Base-by-base conservation (phyloP, 2,113 vertebrate species). In the Megaceryle torquata region DNA sequence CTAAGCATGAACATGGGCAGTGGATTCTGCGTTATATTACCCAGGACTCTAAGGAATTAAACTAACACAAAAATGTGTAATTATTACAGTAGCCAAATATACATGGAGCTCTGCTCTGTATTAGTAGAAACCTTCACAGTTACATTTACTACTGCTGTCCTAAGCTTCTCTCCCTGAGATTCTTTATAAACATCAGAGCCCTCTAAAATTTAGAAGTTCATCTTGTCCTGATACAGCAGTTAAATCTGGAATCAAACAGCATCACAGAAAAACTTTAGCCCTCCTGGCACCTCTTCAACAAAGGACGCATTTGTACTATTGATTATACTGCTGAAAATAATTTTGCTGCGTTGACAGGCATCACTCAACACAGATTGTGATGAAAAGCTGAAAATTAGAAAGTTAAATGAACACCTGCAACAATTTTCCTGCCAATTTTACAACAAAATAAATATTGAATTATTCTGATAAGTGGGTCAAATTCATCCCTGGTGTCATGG, bases 391-490 rank as follows among this genome's bases (percentile, higher is more conserved):
- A 96, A 95, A 94, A 97, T 94, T 91, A 91, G 85, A 95, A 97
- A 91, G 77, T 95, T 95, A 95, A 96, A 95, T 86, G 97, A 97
- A 95, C 96, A 97, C 96, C 97, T 97, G 97, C 87, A 95, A 89
- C 39, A 79, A 93, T 95, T 91, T 93, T 94, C 88, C 87, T 94
- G 96, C 87, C 95, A 96, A 84, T 94, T 96, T 93, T 92, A 92
- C 92, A 94, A 63, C 77, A 92, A 96, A 97, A 96, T 93, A 96
- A 97, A 96, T 96, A 97, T 13, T 59, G 77, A 92, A 92, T 92
- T 94, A 92, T 96, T 95, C 92, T 87, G 96, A 89, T 96, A 93
- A 96, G 88, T 78, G 83, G 72, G 91, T 94, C 91, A 94, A 96
- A 95, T 96, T 97, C 91, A 96, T 94, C 92, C 88, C 83, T 56